A percentile compares a stretch with the other conserved stretches of the same genome.
Evolutionary conservation across 2,797 vertebrate genomes (phyloP).

Genomic region (Pteronotus mesoamericanus): DNA sequence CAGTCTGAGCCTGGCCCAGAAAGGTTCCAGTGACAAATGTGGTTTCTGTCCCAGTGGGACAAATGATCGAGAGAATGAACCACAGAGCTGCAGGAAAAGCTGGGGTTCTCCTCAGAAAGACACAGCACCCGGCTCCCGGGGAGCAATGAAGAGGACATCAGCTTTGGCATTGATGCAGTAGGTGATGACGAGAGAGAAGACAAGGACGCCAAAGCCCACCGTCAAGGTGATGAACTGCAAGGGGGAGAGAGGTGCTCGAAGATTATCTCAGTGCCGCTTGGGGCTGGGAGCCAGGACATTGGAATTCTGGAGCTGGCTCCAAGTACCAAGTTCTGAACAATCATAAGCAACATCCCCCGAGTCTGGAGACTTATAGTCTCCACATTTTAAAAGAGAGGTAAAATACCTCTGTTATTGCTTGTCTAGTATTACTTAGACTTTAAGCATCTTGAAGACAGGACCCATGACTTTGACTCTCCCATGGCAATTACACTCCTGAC

Average conservation of each 20-base stretch:
- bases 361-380: not conserved
- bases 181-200: constrained; percentile 88
- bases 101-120: constrained; percentile 86
- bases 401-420: not conserved
- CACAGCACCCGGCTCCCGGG: constrained; percentile 84
- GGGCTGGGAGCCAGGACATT: not conserved
- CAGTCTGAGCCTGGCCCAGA: constrained; percentile 24
- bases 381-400: not conserved
- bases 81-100: not conserved
- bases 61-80: not conserved
- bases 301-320: not conserved
- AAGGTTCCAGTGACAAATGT: constrained; percentile 72
- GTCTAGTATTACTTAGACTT: not conserved
- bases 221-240: constrained; percentile 90
- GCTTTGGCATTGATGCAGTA: constrained; percentile 94
- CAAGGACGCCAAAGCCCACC: constrained; percentile 86
- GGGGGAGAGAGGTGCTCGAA: not conserved
- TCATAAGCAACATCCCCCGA: not conserved
- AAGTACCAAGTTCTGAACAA: not conserved
- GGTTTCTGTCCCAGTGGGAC: constrained; percentile 51
- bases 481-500: not conserved
- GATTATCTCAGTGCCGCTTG: not conserved
- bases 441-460: not conserved
- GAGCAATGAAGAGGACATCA: constrained; percentile 88
- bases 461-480: not conserved